A percentile compares a stretch with the other conserved stretches of the same genome.
Evolutionary conservation across 2,888 invertebrate genomes (phyloP).

Genomic region (Thymelicus lineola): DNA sequence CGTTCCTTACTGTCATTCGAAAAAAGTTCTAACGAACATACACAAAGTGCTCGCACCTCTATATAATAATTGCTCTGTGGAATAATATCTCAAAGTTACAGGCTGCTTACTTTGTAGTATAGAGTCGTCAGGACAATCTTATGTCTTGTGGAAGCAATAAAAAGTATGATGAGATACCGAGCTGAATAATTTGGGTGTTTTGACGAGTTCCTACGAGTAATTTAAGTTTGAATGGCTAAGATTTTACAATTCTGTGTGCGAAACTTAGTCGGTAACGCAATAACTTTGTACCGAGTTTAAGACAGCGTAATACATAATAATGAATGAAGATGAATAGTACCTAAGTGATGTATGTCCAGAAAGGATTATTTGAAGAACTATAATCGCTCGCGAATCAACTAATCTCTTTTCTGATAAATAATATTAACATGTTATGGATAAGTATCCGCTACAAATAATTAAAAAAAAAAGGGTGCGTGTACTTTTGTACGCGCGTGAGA

Average conservation of each 20-base stretch:
- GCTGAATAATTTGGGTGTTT: conserved; percentile 43
- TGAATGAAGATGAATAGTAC: conserved; percentile 5
- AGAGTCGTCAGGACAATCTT: conserved; percentile 38
- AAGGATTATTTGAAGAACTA: too few relatives aligned
- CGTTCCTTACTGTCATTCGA: neutral
- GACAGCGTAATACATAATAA: conserved; percentile 27
- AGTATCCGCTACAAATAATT: too few relatives aligned
- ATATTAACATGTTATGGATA: too few relatives aligned
- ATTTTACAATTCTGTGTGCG: conserved; percentile 24
- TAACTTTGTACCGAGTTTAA: conserved; percentile 23
- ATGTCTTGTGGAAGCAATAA: conserved; percentile 45
- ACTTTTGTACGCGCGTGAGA: too few relatives aligned
- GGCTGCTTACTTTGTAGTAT: conserved; percentile 40
- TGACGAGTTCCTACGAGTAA: conserved; percentile 37
- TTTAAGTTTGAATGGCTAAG: conserved; percentile 34
- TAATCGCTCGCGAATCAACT: too few relatives aligned
- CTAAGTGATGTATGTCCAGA: neutral
- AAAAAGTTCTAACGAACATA: neutral
- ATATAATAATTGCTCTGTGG: conserved; percentile 19
- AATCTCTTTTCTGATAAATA: too few relatives aligned
- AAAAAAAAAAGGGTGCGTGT: too few relatives aligned
- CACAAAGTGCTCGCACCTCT: neutral
- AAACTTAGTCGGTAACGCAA: conserved; percentile 1
- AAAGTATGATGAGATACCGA: conserved; percentile 46
- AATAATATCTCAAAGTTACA: conserved; percentile 28